These are phyloP conservation scores for Synergus gifuensis DNA, from an alignment of 2,888 invertebrate species.

Conservation along the genomic window DNA sequence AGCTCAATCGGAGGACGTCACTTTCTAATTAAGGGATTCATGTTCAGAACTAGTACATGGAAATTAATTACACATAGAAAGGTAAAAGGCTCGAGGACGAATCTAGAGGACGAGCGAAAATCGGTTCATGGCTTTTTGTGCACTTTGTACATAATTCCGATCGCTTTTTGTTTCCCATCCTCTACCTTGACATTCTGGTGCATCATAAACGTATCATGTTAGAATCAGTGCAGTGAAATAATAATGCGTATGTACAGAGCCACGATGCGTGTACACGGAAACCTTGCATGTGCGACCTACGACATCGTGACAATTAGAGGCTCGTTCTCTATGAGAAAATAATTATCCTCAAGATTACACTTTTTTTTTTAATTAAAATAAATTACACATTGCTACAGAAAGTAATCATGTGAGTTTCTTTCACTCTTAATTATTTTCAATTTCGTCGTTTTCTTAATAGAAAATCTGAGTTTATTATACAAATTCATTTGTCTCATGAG, in stretches of 20 bases:
- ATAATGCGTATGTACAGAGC: slow-evolving; percentile 46
- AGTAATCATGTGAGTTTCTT: not conserved
- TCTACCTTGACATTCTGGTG: slow-evolving; percentile 59
- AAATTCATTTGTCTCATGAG: no score
- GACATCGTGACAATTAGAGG: slow-evolving; percentile 3
- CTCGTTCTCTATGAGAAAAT: slow-evolving; percentile 6
- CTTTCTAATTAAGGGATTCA: slow-evolving; percentile 55
- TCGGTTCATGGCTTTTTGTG: slow-evolving; percentile 44
- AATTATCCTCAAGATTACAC: slow-evolving; percentile 5
- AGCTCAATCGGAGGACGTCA: not conserved
- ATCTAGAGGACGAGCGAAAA: slow-evolving; percentile 43
- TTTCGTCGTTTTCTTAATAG: not conserved
- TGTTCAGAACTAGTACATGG: slow-evolving; percentile 38
- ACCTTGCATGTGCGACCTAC: slow-evolving; percentile 41
- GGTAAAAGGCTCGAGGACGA: slow-evolving; percentile 32
- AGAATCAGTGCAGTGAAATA: slow-evolving; percentile 54
- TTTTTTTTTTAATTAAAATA: not conserved
- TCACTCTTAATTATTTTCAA: not conserved
- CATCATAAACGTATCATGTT: slow-evolving; percentile 57
- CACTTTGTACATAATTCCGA: slow-evolving; percentile 38
- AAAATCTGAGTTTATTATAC: no score
- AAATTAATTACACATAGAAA: slow-evolving; percentile 27
- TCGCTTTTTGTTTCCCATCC: slow-evolving; percentile 59
- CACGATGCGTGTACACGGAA: slow-evolving; percentile 40
- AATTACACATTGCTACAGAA: not conserved